Conservation (phyloP, 2,888 invertebrate genomes). For the Furcula furcula region DNA sequence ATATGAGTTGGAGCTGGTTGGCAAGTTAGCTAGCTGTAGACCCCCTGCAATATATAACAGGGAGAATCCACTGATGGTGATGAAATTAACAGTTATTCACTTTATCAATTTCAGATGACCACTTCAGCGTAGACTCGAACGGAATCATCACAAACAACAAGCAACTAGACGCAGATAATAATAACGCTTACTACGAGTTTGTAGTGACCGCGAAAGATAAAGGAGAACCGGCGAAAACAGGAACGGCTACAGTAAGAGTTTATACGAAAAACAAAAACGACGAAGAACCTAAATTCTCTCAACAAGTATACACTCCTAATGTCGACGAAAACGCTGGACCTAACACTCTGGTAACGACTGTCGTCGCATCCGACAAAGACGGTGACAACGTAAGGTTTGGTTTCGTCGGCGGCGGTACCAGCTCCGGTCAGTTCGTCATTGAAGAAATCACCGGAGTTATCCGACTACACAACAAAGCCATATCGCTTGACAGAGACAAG, state of each 20-base stretch:
- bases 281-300: constrained; percentile 97
- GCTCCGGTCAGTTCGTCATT: constrained; percentile 96
- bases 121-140: constrained; percentile 96
- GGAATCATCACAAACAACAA: constrained; percentile 96
- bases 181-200: constrained; percentile 98
- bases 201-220: constrained; percentile 96
- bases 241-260: constrained; percentile 95
- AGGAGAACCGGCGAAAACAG: constrained; percentile 95
- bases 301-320: constrained; percentile 97
- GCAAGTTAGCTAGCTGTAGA: no score
- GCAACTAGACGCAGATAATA: constrained; percentile 97
- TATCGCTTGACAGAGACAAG: constrained; percentile 94
- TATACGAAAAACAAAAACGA: constrained; percentile 99
- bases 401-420: constrained; percentile 94
- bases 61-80: not conserved
- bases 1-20: no score
- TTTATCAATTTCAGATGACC: constrained; percentile 88
- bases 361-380: constrained; percentile 98
- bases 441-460: constrained; percentile 98
- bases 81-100: constrained; percentile 5
- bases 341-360: constrained; percentile 96
- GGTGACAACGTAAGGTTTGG: constrained; percentile 97
- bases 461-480: constrained; percentile 92
- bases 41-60: no score
- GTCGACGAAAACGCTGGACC: constrained; percentile 98